Percentiles rank a stretch among this genome's conserved stretches.
Conservation (phyloP, 1,140 invertebrate species). For the Cydia pomonella region DNA sequence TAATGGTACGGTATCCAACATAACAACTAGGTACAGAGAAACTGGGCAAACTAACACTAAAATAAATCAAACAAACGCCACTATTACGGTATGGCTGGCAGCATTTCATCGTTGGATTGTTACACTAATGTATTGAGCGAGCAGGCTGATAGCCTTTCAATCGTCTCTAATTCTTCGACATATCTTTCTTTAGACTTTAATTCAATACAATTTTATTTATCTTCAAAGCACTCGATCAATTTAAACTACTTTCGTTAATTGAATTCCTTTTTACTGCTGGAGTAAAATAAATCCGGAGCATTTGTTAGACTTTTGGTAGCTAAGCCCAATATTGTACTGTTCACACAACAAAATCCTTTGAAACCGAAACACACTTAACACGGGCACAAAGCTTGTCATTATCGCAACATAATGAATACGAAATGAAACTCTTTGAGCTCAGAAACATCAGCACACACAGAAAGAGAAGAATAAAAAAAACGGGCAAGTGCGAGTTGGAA, state of each 20-base stretch:
- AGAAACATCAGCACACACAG: neutral
- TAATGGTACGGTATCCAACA: too few relatives aligned
- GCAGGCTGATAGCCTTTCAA: too few relatives aligned
- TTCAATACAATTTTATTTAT: too few relatives aligned
- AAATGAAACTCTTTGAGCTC: slow-evolving; percentile 15
- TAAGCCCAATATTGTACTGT: neutral
- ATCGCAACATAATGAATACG: slow-evolving; percentile 8
- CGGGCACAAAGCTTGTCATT: neutral
- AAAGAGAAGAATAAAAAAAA: neutral
- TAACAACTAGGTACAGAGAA: too few relatives aligned
- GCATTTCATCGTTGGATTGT: too few relatives aligned
- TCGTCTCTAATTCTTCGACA: too few relatives aligned
- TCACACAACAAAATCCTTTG: neutral
- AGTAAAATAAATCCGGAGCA: neutral
- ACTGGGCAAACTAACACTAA: too few relatives aligned
- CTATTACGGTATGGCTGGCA: too few relatives aligned
- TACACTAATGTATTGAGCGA: too few relatives aligned
- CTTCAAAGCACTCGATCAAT: neutral
- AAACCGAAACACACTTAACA: neutral
- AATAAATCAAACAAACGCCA: too few relatives aligned
- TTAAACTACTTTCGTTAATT: neutral
- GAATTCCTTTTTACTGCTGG: neutral
- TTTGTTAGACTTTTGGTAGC: neutral
- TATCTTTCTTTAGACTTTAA: too few relatives aligned
- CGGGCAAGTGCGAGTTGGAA: too few relatives aligned